These are phyloP conservation scores for Acromyrmex echinatior DNA, from an alignment of 1,140 invertebrate species.

Conservation along the genomic window DNA sequence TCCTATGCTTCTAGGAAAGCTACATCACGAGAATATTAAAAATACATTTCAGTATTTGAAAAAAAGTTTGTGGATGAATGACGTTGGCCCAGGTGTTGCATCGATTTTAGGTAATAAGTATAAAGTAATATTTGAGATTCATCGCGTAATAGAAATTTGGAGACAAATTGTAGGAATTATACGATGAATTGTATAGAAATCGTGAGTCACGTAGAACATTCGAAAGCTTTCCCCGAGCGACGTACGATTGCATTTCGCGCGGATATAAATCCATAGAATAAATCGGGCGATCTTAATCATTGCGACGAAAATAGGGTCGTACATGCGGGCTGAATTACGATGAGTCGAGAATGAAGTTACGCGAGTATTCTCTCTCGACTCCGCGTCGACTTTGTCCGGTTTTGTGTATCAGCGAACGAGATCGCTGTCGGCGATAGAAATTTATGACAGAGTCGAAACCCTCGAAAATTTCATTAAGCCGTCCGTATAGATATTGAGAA, in stretches of 20 bases:
- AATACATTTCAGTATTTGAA: neutral
- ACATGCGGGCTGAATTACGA: constrained; percentile 48
- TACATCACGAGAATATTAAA: neutral
- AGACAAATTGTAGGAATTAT: constrained; percentile 39
- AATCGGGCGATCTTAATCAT: constrained; percentile 63
- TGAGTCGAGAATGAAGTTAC: constrained; percentile 52
- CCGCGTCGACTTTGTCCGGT: constrained; percentile 44
- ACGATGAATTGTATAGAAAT: constrained; percentile 13
- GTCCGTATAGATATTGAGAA: constrained; percentile 63
- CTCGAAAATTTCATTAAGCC: constrained; percentile 77
- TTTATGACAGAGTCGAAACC: constrained; percentile 68
- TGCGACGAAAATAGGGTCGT: constrained; percentile 57
- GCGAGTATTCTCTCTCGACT: constrained; percentile 24
- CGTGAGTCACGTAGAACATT: constrained; percentile 36
- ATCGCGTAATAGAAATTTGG: constrained; percentile 1
- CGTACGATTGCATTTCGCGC: constrained; percentile 39
- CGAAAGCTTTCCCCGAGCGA: constrained; percentile 33
- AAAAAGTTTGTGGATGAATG: neutral
- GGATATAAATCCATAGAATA: constrained; percentile 61
- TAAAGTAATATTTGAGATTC: neutral
- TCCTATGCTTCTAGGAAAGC: neutral
- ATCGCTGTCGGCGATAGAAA: constrained; percentile 64
- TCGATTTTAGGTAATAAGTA: neutral
- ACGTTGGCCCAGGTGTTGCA: neutral
- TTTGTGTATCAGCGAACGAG: constrained; percentile 63